Evolutionary conservation across 2,797 vertebrate genomes (phyloP).

Genomic region (Scomberomorus guttatus): DNA sequence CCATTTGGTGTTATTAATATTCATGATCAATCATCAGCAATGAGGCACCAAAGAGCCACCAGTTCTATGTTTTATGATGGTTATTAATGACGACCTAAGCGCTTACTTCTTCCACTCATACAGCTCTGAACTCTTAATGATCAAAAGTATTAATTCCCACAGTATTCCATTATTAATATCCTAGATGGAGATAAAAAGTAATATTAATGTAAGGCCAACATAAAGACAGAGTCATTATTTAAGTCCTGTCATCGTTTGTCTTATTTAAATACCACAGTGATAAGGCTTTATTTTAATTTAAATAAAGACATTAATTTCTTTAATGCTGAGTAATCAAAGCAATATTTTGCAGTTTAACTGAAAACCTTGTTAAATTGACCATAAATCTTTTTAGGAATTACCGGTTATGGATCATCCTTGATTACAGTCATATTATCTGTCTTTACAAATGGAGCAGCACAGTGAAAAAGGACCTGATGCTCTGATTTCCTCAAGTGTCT

Average conservation of each 20-base stretch:
- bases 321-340: conserved; percentile 83
- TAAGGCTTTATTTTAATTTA: conserved; percentile 84
- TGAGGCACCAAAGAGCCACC: conserved; percentile 48
- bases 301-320: conserved; percentile 82
- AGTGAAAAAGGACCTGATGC: not conserved
- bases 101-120: conserved; percentile 61
- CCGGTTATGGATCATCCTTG: conserved; percentile 60
- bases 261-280: conserved; percentile 82
- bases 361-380: conserved; percentile 69
- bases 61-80: conserved; percentile 65
- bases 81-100: conserved; percentile 78
- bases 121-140: conserved; percentile 79
- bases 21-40: conserved; percentile 70
- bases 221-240: conserved; percentile 81
- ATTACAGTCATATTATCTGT: conserved; percentile 62
- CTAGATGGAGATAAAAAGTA: conserved; percentile 81
- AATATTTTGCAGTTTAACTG: conserved; percentile 70
- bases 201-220: conserved; percentile 81
- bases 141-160: conserved; percentile 83
- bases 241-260: conserved; percentile 81
- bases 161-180: conserved; percentile 86
- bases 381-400: conserved; percentile 77
- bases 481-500: not conserved
- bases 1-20: conserved; percentile 71
- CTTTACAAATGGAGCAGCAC: conserved; percentile 4